These are phyloP conservation scores for Neogale vison DNA, from an alignment of 2,113 vertebrate species.

Conservation along the genomic window DNA sequence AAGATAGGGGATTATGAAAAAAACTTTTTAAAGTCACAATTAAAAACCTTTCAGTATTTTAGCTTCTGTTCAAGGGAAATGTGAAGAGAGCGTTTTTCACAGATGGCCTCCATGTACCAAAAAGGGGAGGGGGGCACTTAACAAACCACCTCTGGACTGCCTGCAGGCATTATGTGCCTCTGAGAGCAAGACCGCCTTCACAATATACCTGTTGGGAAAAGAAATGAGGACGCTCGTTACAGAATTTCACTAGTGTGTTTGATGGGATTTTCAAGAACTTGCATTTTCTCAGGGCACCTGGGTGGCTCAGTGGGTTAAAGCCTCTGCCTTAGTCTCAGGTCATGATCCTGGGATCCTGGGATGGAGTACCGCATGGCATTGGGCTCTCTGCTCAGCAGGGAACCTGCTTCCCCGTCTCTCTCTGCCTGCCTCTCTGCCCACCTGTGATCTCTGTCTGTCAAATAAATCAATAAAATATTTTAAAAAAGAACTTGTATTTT, in stretches of 20 bases:
- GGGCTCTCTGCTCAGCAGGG: too few relatives aligned
- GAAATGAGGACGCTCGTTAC: constrained; percentile 88
- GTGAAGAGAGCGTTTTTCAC: constrained; percentile 86
- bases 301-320: too few relatives aligned
- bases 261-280: constrained; percentile 90
- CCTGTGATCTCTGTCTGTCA: too few relatives aligned
- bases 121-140: constrained; percentile 85
- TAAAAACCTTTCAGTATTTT: constrained; percentile 84
- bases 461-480: too few relatives aligned
- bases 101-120: constrained; percentile 90
- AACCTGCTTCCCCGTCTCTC: too few relatives aligned
- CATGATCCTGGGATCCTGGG: too few relatives aligned
- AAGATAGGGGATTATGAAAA: constrained; percentile 85
- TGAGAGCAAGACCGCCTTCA: constrained; percentile 89
- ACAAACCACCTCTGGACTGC: constrained; percentile 88
- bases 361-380: too few relatives aligned
- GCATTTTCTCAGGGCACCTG: constrained; percentile 85
- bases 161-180: constrained; percentile 90
- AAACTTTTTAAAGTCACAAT: constrained; percentile 88
- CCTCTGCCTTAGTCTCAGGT: too few relatives aligned
- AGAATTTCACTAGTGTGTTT: constrained; percentile 91
- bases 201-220: constrained; percentile 90
- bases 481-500: constrained; percentile 90
- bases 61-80: constrained; percentile 82
- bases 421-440: too few relatives aligned